Base-by-base conservation (phyloP, 2,797 vertebrate species). In the Myotis pilosus region DNA sequence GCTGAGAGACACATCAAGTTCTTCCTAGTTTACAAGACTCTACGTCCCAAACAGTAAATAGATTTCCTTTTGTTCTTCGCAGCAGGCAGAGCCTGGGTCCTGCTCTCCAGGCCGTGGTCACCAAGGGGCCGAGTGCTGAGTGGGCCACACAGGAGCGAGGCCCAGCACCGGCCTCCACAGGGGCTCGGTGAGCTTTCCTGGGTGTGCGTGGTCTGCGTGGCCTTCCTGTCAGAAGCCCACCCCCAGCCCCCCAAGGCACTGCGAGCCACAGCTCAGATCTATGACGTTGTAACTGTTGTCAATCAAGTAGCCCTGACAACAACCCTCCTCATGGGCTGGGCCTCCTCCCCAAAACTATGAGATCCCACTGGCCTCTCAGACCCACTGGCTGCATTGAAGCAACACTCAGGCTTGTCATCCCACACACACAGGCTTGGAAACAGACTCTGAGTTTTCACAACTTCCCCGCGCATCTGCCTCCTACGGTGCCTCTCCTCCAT, bases 391-490 rank as follows among this genome's bases (percentile, higher is more conserved):
- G 44, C n/a, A 2, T 13, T 25, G 11, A 33, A 19, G 69, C 84
- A 25, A 3, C 30, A 8, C 53, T 19, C 22, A 8, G n/a, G 10
- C 22, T 2, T 38, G 38, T 19, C 20, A 11, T 19, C 19, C 41
- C 71, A 25, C 75, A 25, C n/a, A 9, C 2, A 5, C 41, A 20
- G 53, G 3, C 15, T 1, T 8, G 69, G 53, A 25, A 33, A 74
- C 38, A 15, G 1, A 8, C 2, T 30, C 19, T 0, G 55, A 17
- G 25, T 3, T 49, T 22, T 23, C 11, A 0, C 0, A 2, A 23
- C 13, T 0, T 5, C n/a, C n/a, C 49, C 5, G 19, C 0, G 8
- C 17, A 2, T 4, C 36, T 4, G 9, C 11, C 3, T 13, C 36
- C 15, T 1, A 4, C 19, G 69, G 6, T 11, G 19, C 8, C 4